These are phyloP conservation scores for Galerucella pusilla DNA, from an alignment of 2,888 invertebrate species.

Conservation along the genomic window DNA sequence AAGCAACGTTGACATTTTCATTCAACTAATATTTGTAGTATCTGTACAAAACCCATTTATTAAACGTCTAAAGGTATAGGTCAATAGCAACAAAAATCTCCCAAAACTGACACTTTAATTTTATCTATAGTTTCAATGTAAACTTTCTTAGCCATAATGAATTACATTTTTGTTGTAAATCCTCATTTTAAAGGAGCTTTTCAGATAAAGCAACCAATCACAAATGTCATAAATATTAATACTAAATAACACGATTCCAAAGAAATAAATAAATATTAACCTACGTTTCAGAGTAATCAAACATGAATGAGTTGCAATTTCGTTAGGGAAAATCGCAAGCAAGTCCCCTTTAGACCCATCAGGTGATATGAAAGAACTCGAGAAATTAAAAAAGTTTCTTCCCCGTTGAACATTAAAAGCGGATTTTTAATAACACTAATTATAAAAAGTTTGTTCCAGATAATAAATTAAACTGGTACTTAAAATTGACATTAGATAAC, in stretches of 20 bases:
- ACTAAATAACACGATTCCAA: conserved; percentile 1
- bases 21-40: not conserved
- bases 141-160: not conserved
- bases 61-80: no score
- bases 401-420: no score
- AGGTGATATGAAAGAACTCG: no score
- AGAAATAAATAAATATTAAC: not conserved
- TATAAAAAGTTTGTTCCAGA: no score
- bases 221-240: conserved; percentile 5
- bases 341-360: no score
- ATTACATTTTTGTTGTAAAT: conserved; percentile 2
- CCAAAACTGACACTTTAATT: not conserved
- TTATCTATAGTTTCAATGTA: not conserved
- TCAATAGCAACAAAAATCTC: not conserved
- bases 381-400: no score
- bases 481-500: no score
- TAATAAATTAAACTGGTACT: no score
- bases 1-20: not conserved
- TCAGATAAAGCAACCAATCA: not conserved
- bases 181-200: not conserved
- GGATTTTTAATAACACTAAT: no score
- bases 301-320: no score
- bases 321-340: no score
- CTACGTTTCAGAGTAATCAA: not conserved
- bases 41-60: not conserved